Conservation (phyloP, 2,113 vertebrate genomes). For the Aegithalos caudatus region DNA sequence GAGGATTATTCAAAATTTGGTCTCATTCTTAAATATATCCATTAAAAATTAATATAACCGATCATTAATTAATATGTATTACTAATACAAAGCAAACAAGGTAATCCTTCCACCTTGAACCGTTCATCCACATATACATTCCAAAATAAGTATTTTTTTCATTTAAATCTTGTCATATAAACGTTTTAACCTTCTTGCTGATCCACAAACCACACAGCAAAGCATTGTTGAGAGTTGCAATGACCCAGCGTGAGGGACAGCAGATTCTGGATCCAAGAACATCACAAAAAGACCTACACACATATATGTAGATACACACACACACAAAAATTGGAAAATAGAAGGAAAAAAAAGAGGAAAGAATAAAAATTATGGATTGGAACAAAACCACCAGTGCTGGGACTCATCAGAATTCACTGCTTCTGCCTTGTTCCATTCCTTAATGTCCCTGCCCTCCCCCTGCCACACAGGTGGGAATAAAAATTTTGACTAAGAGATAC, state of each 20-base stretch:
- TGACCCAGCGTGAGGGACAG: background rate
- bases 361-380: background rate
- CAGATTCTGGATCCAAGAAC: background rate
- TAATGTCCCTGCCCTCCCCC: background rate
- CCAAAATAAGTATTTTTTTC: background rate
- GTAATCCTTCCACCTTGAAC: background rate
- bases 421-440: background rate
- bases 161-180: background rate
- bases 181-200: background rate
- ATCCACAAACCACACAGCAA: background rate
- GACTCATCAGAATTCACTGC: background rate
- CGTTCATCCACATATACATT: background rate
- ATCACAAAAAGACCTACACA: too few relatives aligned
- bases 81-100: background rate
- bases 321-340: fast-evolving
- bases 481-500: background rate
- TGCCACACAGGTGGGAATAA: background rate
- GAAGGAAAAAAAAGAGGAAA: background rate
- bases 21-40: background rate
- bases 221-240: background rate
- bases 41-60: background rate
- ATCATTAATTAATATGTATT: background rate
- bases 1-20: background rate
- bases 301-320: fast-evolving
- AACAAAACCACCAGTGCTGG: background rate